Conservation (phyloP, 2,888 invertebrate species). For the Siphonodentalium dalli region DNA sequence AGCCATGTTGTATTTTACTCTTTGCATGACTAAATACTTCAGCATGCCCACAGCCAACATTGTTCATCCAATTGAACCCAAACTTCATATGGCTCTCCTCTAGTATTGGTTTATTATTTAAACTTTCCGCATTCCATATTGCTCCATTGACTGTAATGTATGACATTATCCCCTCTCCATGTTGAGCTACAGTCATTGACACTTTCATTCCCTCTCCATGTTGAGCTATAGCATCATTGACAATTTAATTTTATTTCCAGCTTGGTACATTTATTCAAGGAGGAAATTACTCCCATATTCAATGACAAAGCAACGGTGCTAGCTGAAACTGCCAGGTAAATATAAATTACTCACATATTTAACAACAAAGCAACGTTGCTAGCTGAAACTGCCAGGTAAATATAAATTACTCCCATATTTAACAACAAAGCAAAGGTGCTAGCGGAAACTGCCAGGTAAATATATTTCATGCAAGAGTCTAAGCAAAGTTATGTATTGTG, state of each 20-base stretch:
- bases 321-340: conserved; percentile 58
- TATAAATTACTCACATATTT: conserved; percentile 32
- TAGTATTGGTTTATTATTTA: neutral
- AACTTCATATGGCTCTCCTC: too few relatives aligned
- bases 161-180: too few relatives aligned
- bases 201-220: neutral
- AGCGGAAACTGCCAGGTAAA: conserved; percentile 58
- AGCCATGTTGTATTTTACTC: too few relatives aligned
- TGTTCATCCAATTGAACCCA: too few relatives aligned
- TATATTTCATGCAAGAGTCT: too few relatives aligned
- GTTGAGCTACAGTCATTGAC: too few relatives aligned
- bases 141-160: too few relatives aligned
- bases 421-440: conserved; percentile 51
- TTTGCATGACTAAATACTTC: too few relatives aligned
- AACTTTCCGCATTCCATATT: neutral
- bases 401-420: conserved; percentile 31
- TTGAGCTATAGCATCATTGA: neutral
- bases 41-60: neutral
- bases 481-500: too few relatives aligned
- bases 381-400: conserved; percentile 58
- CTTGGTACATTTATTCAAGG: conserved; percentile 54
- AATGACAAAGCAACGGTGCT: conserved; percentile 51
- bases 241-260: conserved; percentile 32
- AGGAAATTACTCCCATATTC: conserved; percentile 48
- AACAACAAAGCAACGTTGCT: conserved; percentile 51